These are phyloP conservation scores for Coelinius sp. DNA, from an alignment of 2,888 invertebrate species.

Conservation along the genomic window DNA sequence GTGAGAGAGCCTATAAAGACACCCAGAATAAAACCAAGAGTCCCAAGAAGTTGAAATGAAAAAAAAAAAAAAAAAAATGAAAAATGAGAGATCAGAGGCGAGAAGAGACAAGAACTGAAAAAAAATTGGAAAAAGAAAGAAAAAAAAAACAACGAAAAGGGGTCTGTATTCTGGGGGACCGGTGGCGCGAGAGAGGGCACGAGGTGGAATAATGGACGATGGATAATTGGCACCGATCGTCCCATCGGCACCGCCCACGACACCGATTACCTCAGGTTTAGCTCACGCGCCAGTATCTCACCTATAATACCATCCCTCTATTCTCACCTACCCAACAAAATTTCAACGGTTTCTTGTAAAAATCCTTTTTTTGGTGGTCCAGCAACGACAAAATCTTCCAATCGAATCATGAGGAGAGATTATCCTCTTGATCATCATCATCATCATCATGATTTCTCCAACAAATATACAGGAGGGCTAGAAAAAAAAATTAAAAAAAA, in stretches of 20 bases:
- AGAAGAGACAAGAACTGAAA: conserved; percentile 28
- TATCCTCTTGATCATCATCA: no score
- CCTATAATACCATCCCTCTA: neutral
- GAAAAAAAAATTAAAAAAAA: neutral
- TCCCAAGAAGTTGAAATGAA: neutral
- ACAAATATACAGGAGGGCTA: no score
- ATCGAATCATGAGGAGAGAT: no score
- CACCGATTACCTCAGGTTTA: conserved; percentile 40
- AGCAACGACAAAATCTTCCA: no score
- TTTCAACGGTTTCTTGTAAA: neutral
- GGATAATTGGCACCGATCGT: conserved; percentile 49
- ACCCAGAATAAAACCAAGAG: neutral
- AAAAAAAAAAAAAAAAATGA: neutral
- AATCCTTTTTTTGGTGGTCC: neutral
- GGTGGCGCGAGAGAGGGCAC: conserved; percentile 18
- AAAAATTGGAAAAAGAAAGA: neutral
- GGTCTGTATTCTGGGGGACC: conserved; percentile 5
- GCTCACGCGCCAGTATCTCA: conserved; percentile 21
- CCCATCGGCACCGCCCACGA: conserved; percentile 48
- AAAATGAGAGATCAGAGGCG: conserved; percentile 12
- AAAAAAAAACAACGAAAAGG: neutral
- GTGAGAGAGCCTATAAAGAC: neutral
- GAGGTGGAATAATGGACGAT: conserved; percentile 44
- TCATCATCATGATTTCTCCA: no score
- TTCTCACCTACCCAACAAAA: neutral